Conservation (phyloP, 2,113 vertebrate species). For the Upupa epops region DNA sequence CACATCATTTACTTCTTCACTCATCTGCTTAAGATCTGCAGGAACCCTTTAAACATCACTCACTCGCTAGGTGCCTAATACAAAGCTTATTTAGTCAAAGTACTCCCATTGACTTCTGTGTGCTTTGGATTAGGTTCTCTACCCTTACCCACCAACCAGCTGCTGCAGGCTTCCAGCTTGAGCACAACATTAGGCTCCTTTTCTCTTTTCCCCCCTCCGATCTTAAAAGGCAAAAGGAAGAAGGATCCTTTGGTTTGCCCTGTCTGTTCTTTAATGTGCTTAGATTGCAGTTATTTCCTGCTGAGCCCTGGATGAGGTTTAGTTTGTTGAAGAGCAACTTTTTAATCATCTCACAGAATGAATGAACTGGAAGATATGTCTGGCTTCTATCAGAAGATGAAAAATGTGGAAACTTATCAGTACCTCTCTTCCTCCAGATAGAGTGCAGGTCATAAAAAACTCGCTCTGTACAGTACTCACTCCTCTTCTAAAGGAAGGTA, state of each 20-base stretch:
- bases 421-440: conserved; percentile 8
- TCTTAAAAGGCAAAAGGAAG: conserved; percentile 32
- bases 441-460: neutral
- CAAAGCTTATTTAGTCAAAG: conserved; percentile 35
- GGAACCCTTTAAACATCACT: neutral
- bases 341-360: conserved; percentile 61
- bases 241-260: conserved; percentile 7
- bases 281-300: conserved; percentile 61
- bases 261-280: conserved; percentile 51
- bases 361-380: conserved; percentile 40
- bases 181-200: conserved; percentile 27
- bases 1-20: neutral
- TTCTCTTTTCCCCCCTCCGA: conserved; percentile 8
- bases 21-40: conserved; percentile 6
- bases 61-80: conserved; percentile 19
- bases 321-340: conserved; percentile 60
- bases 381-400: conserved; percentile 52
- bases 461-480: neutral
- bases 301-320: conserved; percentile 50
- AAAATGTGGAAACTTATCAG: conserved; percentile 56
- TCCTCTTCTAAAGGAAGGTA: conserved; percentile 6
- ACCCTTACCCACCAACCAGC: neutral
- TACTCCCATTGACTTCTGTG: conserved; percentile 17
- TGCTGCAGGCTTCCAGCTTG: conserved; percentile 1
- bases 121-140: conserved; percentile 31